Base-by-base conservation (phyloP, 2,888 invertebrate species). In the Erynnis tages region DNA sequence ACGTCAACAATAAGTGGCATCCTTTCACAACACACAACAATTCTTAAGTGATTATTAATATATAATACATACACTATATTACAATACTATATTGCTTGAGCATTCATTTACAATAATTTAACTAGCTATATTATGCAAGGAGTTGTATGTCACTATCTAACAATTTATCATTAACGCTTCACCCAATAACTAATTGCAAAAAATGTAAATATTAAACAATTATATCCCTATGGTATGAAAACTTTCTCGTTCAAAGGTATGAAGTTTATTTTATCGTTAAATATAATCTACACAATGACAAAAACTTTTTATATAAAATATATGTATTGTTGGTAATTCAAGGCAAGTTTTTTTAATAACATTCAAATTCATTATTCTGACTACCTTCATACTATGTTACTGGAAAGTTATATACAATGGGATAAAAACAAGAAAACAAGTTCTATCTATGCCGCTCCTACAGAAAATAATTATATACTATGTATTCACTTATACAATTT, bases 221-320 rank as follows among this genome's bases (percentile, higher is more conserved):
- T 16, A 13, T 27, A 37, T 10, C 17, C 32, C 30, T 37, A 38
- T 30, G 16, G 5, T 40, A 40, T 48, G 40, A 48, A 40, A 40
- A 48, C 16, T 48, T 29, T 40, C 40, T 40, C 23, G 21, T 32
- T 48, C 40, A 48, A 48, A 48, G 32, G 32, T 48, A 48, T 48
- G 14, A 40, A 14, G 48, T 48, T 32, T 32, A 48, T 40, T 48
- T 48, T 40, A 23, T 32, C 32, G 30, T 40, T 25, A 38, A 13
- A 40, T 48, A 38, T 48, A 48, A 29, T 41, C 11, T 5, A n/a
- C 41, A 49, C 32, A 34, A 49, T 49, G 49, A 49, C 40, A 30
- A 41, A 48, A 48, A 41, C 14, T 41, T 49, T 25, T 49, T 49
- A 49, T 49, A 48, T 40, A 48, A 48, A 48, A 48, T 48, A 48